Conservation (phyloP, 2,888 invertebrate species). For the Dromius quadrimaculatus region DNA sequence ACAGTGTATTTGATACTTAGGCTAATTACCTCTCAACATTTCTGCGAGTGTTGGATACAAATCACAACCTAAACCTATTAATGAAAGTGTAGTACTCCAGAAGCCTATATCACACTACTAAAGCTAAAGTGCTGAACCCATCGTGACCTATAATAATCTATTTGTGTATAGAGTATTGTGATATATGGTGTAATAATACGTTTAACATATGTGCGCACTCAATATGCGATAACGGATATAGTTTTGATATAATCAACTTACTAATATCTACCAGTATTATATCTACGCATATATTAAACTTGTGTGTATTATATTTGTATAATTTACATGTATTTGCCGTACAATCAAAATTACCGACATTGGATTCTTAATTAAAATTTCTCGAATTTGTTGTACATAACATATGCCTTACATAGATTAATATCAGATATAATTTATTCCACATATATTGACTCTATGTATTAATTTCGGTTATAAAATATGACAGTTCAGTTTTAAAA, state of each 20-base stretch:
- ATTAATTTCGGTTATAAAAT: too few relatives aligned
- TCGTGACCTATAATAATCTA: constrained; percentile 35
- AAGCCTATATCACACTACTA: constrained; percentile 19
- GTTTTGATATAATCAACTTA: constrained; percentile 43
- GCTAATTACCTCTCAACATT: constrained; percentile 23
- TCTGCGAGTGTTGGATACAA: constrained; percentile 24
- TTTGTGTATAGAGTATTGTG: constrained; percentile 46
- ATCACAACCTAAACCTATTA: constrained; percentile 27
- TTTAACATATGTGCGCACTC: constrained; percentile 49
- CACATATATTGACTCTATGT: too few relatives aligned
- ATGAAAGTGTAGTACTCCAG: constrained; percentile 9
- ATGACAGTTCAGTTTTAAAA: too few relatives aligned
- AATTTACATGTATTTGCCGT: constrained; percentile 9
- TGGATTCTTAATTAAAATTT: constrained; percentile 14
- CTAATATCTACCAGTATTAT: constrained; percentile 29
- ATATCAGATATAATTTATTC: too few relatives aligned
- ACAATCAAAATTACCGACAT: constrained; percentile 11
- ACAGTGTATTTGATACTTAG: too few relatives aligned
- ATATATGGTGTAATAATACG: constrained; percentile 50
- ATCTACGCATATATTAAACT: not conserved
- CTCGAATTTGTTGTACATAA: too few relatives aligned
- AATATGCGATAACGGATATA: constrained; percentile 41
- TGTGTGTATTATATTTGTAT: constrained; percentile 6
- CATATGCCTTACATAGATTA: too few relatives aligned
- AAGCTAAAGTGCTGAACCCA: constrained; percentile 28